These are phyloP conservation scores for Diprion similis DNA, from an alignment of 1,140 invertebrate species.

Conservation along the genomic window DNA sequence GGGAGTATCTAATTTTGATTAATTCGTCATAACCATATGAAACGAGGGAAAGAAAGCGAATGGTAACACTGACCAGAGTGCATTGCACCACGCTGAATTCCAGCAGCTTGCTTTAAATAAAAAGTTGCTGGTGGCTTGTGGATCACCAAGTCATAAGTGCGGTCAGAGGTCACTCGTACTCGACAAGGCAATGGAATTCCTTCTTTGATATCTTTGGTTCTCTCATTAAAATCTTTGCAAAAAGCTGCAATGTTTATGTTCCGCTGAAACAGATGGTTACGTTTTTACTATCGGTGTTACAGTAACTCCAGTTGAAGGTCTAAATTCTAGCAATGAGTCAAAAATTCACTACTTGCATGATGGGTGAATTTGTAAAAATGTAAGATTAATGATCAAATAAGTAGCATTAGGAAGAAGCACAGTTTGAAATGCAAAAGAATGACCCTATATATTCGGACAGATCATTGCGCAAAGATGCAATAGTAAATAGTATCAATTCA, in stretches of 20 bases:
- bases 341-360: background rate
- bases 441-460: background rate
- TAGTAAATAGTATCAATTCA: background rate
- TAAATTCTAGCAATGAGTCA: background rate
- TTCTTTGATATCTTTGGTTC: slow-evolving; percentile 90
- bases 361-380: background rate
- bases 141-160: slow-evolving; percentile 84
- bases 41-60: background rate
- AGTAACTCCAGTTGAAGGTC: background rate
- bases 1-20: slow-evolving; percentile 11
- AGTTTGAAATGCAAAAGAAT: slow-evolving; percentile 24
- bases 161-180: slow-evolving; percentile 85
- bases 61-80: slow-evolving; percentile 66
- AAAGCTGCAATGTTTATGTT: slow-evolving; percentile 96
- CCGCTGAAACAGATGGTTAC: slow-evolving; percentile 67
- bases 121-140: slow-evolving; percentile 85
- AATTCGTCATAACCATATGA: slow-evolving; percentile 9
- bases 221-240: slow-evolving; percentile 98
- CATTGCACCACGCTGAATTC: slow-evolving; percentile 85
- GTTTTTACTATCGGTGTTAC: too few relatives aligned
- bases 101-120: slow-evolving; percentile 95
- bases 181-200: slow-evolving; percentile 89
- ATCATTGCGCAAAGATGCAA: slow-evolving; percentile 6
- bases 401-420: background rate
- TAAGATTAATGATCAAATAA: background rate